Conservation (phyloP, 1,140 invertebrate genomes). For the Drosophila setifemur region DNA sequence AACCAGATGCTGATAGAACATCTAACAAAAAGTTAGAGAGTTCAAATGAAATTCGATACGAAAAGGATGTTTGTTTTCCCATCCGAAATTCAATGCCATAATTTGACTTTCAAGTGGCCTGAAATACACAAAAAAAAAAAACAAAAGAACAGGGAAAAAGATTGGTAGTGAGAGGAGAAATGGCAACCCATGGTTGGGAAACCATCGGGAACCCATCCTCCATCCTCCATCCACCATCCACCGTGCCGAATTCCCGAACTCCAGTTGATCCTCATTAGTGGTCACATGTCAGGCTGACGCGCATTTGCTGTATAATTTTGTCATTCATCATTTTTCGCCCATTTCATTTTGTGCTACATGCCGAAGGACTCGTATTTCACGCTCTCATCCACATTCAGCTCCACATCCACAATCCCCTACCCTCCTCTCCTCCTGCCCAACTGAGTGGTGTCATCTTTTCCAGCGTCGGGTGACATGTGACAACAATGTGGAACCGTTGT, state of each 20-base stretch:
- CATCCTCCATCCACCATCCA: too few species aligned
- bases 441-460: slow-evolving; percentile 18
- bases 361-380: slow-evolving; percentile 75
- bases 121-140: slow-evolving; percentile 28
- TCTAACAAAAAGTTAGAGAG: too few species aligned
- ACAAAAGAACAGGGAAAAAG: not conserved
- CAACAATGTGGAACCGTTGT: slow-evolving; percentile 76
- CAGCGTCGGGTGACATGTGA: slow-evolving; percentile 69
- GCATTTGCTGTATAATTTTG: slow-evolving; percentile 80
- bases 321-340: slow-evolving; percentile 78
- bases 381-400: too few species aligned
- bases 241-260: slow-evolving; percentile 13
- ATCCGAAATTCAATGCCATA: slow-evolving; percentile 65
- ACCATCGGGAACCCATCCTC: slow-evolving; percentile 1
- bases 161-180: not conserved
- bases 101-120: slow-evolving; percentile 71
- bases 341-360: slow-evolving; percentile 70
- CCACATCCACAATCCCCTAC: too few species aligned
- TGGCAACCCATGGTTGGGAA: slow-evolving; percentile 12
- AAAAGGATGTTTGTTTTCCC: slow-evolving; percentile 33
- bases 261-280: slow-evolving; percentile 78
- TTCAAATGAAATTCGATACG: slow-evolving; percentile 52
- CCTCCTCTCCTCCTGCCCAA: not conserved
- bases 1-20: too few species aligned
- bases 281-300: slow-evolving; percentile 71